Evolutionary conservation across 2,113 vertebrate species (phyloP).

Genomic region (Periophthalmus modestus): DNA sequence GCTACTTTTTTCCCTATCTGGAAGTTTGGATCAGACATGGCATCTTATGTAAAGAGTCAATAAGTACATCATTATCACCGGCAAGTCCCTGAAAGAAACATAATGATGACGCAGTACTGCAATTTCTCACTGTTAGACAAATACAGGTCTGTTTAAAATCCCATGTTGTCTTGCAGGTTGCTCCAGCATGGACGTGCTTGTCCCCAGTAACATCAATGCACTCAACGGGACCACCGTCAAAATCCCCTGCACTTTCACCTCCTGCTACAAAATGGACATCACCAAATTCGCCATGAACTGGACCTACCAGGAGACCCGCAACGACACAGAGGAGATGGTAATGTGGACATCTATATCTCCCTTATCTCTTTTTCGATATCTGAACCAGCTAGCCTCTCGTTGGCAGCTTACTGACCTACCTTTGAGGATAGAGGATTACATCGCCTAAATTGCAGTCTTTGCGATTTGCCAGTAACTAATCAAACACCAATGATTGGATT

Average conservation of each 20-base stretch:
- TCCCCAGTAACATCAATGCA: constrained; percentile 75
- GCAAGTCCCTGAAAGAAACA: too few relatives aligned
- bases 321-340: constrained; percentile 90
- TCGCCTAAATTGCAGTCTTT: too few relatives aligned
- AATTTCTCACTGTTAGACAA: background rate
- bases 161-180: constrained; percentile 60
- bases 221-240: constrained; percentile 87
- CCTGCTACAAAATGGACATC: constrained; percentile 92
- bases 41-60: too few relatives aligned
- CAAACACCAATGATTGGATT: too few relatives aligned
- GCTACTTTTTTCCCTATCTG: too few relatives aligned
- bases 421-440: too few relatives aligned
- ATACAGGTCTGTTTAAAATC: background rate
- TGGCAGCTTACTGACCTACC: background rate
- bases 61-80: too few relatives aligned
- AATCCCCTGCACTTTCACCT: constrained; percentile 90
- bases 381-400: background rate
- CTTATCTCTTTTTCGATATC: background rate
- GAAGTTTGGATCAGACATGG: too few relatives aligned
- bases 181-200: constrained; percentile 86
- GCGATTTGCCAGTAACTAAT: too few relatives aligned
- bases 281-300: constrained; percentile 93
- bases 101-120: background rate
- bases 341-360: constrained; percentile 27
- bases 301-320: constrained; percentile 87